phyloP scores from a whole-genome alignment of 2,888 invertebrate species.

The Villa cingulata region DNA sequence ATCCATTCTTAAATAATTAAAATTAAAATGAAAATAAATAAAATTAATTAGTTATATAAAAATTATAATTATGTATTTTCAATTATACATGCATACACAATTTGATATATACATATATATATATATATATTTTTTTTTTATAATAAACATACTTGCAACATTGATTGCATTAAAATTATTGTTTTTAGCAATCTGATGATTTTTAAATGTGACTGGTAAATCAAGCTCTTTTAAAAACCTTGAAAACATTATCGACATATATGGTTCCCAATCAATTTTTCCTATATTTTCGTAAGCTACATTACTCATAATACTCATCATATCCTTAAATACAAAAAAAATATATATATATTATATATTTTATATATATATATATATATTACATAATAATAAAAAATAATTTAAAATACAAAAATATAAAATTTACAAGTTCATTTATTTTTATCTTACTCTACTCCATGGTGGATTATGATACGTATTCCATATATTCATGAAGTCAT shows the following conservation, averaged over 20 bases:
- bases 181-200: conserved; percentile 43
- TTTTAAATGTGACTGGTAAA: conserved; percentile 64
- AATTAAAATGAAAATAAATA: background rate
- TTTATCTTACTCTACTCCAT: conserved; percentile 13
- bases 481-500: conserved; percentile 66
- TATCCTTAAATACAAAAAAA: conserved; percentile 37
- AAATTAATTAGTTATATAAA: too few relatives aligned
- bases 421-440: too few relatives aligned
- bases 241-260: conserved; percentile 63
- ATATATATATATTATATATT: too few relatives aligned
- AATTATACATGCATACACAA: too few relatives aligned
- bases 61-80: too few relatives aligned
- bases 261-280: conserved; percentile 74
- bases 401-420: background rate
- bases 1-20: conserved; percentile 37
- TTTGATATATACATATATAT: too few relatives aligned
- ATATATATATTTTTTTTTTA: background rate
- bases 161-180: conserved; percentile 32
- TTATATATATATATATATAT: too few relatives aligned
- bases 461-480: conserved; percentile 59
- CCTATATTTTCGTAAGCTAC: conserved; percentile 64
- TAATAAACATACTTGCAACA: conserved; percentile 12
- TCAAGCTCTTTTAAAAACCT: conserved; percentile 58
- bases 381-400: conserved; percentile 14
- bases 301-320: conserved; percentile 60